Conservation (phyloP, 2,797 vertebrate genomes). For the Cetoscarus ocellatus region DNA sequence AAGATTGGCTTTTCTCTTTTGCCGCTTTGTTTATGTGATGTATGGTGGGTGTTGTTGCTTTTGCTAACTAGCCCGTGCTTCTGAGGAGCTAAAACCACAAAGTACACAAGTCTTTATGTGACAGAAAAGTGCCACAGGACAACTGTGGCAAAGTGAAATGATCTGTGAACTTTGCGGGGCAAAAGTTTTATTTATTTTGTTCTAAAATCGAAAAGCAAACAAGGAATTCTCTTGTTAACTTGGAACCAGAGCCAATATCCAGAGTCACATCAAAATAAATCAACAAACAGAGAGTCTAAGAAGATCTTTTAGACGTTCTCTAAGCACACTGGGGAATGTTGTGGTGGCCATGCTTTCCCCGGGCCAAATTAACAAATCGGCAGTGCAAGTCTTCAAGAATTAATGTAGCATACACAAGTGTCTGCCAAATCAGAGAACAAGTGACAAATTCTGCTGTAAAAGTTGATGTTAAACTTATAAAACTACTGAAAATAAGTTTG, state of each 20-base stretch:
- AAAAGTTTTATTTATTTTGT: not conserved
- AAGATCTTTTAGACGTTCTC: no score
- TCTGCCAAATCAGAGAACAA: no score
- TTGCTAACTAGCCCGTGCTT: not conserved
- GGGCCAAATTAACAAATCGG: no score
- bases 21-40: not conserved
- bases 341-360: no score
- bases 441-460: no score
- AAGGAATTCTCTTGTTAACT: not conserved
- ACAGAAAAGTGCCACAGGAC: not conserved
- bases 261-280: not conserved
- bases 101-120: not conserved
- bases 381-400: no score
- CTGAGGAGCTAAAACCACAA: not conserved
- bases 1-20: not conserved
- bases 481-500: no score
- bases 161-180: not conserved
- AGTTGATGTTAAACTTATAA: no score
- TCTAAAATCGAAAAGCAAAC: not conserved
- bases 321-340: no score
- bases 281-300: not conserved
- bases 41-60: not conserved
- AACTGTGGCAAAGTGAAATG: not conserved
- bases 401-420: no score
- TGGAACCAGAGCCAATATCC: not conserved